A percentile compares a stretch with the other conserved stretches of the same genome.
phyloP scores from a whole-genome alignment of 30 jellyfish, hydroid and myxozoan species.

The Clytia hemisphaerica region DNA sequence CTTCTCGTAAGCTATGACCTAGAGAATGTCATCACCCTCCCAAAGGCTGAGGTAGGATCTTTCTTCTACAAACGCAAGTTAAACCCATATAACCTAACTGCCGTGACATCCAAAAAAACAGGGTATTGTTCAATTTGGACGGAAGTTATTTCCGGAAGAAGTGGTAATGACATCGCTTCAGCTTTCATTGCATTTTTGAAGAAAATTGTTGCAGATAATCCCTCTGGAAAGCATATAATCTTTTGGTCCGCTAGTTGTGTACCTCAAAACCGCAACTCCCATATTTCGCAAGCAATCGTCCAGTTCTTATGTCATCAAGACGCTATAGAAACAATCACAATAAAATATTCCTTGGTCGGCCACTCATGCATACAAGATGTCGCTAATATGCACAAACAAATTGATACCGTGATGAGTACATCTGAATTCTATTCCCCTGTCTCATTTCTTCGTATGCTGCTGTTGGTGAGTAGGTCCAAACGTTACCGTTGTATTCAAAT shows the following conservation, averaged over 20 bases:
- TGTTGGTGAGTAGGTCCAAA: no score
- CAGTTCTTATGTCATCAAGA: no score
- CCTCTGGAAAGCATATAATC: not conserved
- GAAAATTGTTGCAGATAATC: not conserved
- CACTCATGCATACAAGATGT: no score
- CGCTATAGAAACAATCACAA: no score
- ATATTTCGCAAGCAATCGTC: no score
- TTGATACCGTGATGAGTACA: no score
- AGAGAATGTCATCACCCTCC: constrained; percentile 2
- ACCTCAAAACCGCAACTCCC: no score
- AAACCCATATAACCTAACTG: not conserved
- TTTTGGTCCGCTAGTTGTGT: not conserved
- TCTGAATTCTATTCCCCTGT: no score
- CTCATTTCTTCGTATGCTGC: no score
- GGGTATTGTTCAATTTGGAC: constrained; percentile 1
- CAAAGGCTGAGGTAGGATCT: constrained; percentile 5
- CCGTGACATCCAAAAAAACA: not conserved
- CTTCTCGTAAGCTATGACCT: not conserved
- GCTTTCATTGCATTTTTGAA: not conserved
- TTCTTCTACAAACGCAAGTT: not conserved
- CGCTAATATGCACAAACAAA: no score
- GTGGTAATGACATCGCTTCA: constrained; percentile 1
- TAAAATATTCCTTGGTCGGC: no score
- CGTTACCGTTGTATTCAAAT: no score
- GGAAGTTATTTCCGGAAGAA: not conserved